These are phyloP conservation scores for Pelochelys cantorii DNA, from an alignment of 2,797 vertebrate species.

Conservation along the genomic window DNA sequence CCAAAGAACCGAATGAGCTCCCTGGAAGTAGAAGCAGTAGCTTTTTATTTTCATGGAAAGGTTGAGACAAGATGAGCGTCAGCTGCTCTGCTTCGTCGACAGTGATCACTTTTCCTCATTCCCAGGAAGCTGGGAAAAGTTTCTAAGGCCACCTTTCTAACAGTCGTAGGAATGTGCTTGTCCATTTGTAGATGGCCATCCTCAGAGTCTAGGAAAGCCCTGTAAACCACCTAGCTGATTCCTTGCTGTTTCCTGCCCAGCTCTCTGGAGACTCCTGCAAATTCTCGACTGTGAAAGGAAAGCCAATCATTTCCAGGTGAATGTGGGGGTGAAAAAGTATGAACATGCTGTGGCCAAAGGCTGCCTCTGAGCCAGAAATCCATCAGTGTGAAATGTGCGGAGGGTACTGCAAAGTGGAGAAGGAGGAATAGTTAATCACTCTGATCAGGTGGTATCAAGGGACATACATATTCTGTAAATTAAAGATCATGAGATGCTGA, in stretches of 20 bases:
- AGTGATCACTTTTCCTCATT: neutral
- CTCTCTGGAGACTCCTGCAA: neutral
- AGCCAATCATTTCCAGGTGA: neutral
- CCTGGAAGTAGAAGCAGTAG: neutral
- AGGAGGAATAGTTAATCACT: neutral
- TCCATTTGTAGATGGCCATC: neutral
- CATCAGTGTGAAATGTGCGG: neutral
- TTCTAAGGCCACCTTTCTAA: neutral
- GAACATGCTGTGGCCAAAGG: neutral
- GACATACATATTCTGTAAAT: slow-evolving; percentile 6
- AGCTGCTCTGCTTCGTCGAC: too few relatives aligned
- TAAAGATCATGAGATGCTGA: slow-evolving; percentile 47
- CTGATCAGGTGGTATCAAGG: slow-evolving; percentile 40
- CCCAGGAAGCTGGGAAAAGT: neutral
- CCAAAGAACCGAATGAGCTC: neutral
- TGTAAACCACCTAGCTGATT: accelerated
- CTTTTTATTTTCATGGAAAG: neutral
- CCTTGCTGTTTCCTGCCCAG: neutral
- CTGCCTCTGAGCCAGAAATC: neutral
- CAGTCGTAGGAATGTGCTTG: neutral
- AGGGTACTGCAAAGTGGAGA: neutral
- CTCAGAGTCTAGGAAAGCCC: neutral
- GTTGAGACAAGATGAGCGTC: neutral
- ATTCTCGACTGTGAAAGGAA: neutral
- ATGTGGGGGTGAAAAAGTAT: neutral